A percentile compares a stretch with the other conserved stretches of the same genome.
These are phyloP conservation scores for Saccopteryx bilineata DNA, from an alignment of 2,113 vertebrate species.

Conservation along the genomic window DNA sequence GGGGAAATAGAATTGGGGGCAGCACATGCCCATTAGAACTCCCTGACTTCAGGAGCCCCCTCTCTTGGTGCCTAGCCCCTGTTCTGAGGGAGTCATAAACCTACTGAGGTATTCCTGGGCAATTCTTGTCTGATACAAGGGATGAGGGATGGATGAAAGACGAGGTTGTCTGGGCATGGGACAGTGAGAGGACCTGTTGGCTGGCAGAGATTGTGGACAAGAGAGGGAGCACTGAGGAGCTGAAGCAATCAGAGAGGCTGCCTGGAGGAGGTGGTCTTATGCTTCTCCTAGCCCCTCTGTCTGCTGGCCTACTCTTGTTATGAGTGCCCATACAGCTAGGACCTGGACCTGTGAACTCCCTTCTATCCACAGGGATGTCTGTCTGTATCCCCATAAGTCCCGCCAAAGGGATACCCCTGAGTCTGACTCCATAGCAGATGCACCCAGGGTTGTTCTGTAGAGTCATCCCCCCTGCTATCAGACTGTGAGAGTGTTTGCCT, in stretches of 20 bases:
- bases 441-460: background rate
- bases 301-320: background rate
- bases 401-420: background rate
- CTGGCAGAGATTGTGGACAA: background rate
- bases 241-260: background rate
- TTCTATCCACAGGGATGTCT: background rate
- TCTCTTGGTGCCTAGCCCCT: background rate
- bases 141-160: background rate
- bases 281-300: background rate
- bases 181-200: background rate
- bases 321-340: background rate
- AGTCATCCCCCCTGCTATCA: background rate
- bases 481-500: background rate
- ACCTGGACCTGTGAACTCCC: background rate
- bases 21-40: background rate
- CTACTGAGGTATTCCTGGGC: background rate
- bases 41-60: background rate
- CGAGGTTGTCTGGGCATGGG: background rate
- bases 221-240: constrained; percentile 7
- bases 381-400: background rate
- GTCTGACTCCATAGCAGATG: background rate
- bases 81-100: background rate
- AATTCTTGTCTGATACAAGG: background rate
- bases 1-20: background rate
- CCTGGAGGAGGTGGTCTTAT: background rate